A percentile compares a stretch with the other conserved stretches of the same genome.
Evolutionary conservation across 2,113 vertebrate genomes (phyloP).

Genomic region (Upupa epops): DNA sequence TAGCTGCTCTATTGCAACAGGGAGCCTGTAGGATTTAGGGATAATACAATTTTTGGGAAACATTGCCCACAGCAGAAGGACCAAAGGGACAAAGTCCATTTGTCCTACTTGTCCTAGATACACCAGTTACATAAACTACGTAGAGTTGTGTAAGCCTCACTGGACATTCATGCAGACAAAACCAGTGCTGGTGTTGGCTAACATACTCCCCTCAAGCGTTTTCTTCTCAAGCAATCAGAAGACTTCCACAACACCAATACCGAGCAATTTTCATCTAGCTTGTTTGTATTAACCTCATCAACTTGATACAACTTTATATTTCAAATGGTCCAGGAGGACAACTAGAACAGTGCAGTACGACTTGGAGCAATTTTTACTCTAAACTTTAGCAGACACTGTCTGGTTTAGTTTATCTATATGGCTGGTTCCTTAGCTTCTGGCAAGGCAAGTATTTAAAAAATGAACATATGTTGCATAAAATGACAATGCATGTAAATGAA

Average conservation of each 20-base stretch:
- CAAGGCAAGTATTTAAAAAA: constrained; percentile 72
- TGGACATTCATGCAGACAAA: neutral
- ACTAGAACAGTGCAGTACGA: constrained; percentile 5
- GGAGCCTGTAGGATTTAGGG: neutral
- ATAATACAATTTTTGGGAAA: neutral
- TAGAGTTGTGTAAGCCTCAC: neutral
- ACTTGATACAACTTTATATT: constrained; percentile 2
- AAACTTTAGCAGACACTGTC: constrained; percentile 73
- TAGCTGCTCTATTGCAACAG: neutral
- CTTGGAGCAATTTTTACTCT: constrained; percentile 57
- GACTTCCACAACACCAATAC: neutral
- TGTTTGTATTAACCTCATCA: constrained; percentile 49
- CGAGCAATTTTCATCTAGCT: neutral
- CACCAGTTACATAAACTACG: neutral
- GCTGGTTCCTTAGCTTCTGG: constrained; percentile 72
- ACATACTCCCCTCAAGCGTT: neutral
- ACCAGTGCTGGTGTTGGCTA: neutral
- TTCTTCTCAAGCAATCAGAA: constrained; percentile 1
- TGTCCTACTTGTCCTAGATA: neutral
- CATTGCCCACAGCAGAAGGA: neutral
- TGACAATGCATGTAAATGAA: constrained; percentile 75
- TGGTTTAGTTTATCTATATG: constrained; percentile 72
- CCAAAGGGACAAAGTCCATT: neutral
- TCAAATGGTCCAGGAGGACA: constrained; percentile 1
- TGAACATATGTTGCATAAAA: constrained; percentile 76